phyloP scores from a whole-genome alignment of 2,797 vertebrate genomes.

The Sciaenops ocellatus region DNA sequence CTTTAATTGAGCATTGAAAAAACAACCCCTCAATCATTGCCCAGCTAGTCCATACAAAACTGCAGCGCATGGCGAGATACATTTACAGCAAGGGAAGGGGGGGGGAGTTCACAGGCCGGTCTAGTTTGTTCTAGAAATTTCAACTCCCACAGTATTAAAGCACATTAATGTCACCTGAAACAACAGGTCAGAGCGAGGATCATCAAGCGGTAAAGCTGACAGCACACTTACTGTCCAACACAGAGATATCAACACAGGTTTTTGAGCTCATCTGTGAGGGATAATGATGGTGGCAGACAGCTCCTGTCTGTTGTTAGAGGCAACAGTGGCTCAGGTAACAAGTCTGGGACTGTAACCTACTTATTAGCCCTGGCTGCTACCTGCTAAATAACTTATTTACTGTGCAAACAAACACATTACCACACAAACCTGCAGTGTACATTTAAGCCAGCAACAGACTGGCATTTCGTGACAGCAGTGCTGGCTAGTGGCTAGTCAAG shows the following conservation, averaged over 20 bases:
- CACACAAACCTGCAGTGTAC: not conserved
- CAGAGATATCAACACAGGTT: constrained; percentile 5
- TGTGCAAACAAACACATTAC: constrained; percentile 18
- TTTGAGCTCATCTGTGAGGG: constrained; percentile 16
- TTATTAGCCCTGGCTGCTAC: constrained; percentile 27
- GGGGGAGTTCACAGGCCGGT: constrained; percentile 4
- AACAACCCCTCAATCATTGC: constrained; percentile 61
- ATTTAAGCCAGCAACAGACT: constrained; percentile 16
- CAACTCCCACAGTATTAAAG: constrained; percentile 3
- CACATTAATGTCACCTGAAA: not conserved
- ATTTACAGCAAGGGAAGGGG: not conserved
- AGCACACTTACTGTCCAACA: not conserved
- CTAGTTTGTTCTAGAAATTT: constrained; percentile 25
- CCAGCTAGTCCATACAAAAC: constrained; percentile 46
- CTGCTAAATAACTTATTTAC: constrained; percentile 48
- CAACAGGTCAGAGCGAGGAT: not conserved
- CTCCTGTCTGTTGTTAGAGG: constrained; percentile 50
- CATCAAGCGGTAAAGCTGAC: constrained; percentile 6
- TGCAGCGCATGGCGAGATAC: constrained; percentile 38
- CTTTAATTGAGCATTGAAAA: constrained; percentile 74
- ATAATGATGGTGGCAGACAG: constrained; percentile 26
- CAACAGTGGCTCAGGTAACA: constrained; percentile 64
- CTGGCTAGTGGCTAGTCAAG: not conserved
- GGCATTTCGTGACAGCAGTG: constrained; percentile 27
- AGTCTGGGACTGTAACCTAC: constrained; percentile 30